phyloP scores from a whole-genome alignment of 2,888 invertebrate species.

The Terebella lapidaria region DNA sequence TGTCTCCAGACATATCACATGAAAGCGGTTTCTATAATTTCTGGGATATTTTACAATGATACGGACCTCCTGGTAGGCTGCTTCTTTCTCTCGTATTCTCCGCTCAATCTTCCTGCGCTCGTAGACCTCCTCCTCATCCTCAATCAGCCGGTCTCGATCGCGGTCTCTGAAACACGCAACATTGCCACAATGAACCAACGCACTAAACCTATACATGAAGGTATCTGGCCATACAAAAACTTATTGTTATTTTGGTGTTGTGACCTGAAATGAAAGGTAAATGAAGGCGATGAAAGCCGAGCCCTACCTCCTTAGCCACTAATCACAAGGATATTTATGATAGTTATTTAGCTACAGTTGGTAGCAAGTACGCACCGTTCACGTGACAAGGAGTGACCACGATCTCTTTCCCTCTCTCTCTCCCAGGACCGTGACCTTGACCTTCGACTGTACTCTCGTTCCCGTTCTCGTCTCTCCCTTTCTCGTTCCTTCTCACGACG shows the following conservation, averaged over 20 bases:
- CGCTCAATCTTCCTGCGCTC: slow-evolving; percentile 86
- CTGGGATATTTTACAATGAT: neutral
- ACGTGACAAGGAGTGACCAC: neutral
- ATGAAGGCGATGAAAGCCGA: too few species aligned
- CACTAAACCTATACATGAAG: too few species aligned
- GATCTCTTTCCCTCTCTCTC: neutral
- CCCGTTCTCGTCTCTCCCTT: slow-evolving; percentile 13
- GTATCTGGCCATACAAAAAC: too few species aligned
- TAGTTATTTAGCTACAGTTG: too few species aligned
- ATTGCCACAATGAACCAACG: too few species aligned
- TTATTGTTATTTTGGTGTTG: too few species aligned
- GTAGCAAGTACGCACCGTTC: too few species aligned
- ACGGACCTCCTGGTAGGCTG: slow-evolving; percentile 80
- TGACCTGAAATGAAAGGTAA: too few species aligned
- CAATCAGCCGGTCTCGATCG: slow-evolving; percentile 15
- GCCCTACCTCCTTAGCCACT: too few species aligned
- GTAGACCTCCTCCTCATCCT: slow-evolving; percentile 82
- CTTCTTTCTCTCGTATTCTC: slow-evolving; percentile 88
- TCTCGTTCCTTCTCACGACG: slow-evolving; percentile 37
- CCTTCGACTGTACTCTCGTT: slow-evolving; percentile 1
- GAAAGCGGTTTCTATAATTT: neutral
- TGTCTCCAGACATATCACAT: neutral
- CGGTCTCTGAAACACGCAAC: slow-evolving; percentile 1
- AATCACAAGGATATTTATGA: too few species aligned
- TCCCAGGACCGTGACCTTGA: slow-evolving; percentile 1